Evolutionary conservation across 2,888 invertebrate genomes (phyloP), one percentile per base, ranked within the genome.

Genomic region (Monopis laevigella): DNA sequence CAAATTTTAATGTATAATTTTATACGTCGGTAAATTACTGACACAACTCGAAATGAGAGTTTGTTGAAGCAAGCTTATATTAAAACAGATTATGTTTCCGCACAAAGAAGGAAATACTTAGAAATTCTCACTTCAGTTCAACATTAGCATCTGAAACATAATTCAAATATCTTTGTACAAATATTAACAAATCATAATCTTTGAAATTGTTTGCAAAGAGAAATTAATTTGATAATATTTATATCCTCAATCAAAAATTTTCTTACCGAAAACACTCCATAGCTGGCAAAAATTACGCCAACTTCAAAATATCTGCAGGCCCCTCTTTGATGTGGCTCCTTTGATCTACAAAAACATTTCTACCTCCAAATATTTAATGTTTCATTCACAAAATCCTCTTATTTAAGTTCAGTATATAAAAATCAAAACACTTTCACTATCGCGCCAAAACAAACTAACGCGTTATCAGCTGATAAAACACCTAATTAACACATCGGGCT

Each of bases 231-330:
- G 49, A 54, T 47, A 53, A 7, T 53, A 48, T 50, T 41, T 46
- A 54, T 54, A 55, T 36, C 21, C 53, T 52, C 53, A 58, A 61
- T 57, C 56, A 56, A 59, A 60, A 59, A 54, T 54, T 53, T 69
- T 57, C 72, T 69, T 57, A 75, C 75, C 72, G 56, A 60, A 66
- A 64, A 58, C 55, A 56, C 63, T 68, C 68, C 72, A 74, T 71
- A 49, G 59, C 58, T 55, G 53, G 48, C 50, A 56, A 51, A 53
- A 56, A 56, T 55, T 54, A 56, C 49, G 55, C 53, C 52, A 56
- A 58, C 49, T 19, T 30, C 24, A 13, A 41, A 36, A 34, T 30
- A 13, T 39, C 27, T 29, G 26, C 36, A 16, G 26, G 16, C 32
- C 14, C 14, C 24, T 21, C 28, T 43, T 29, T 40, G 40, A 43